These are phyloP conservation scores for Chelonia mydas DNA, from an alignment of 2,797 vertebrate species.

Conservation along the genomic window DNA sequence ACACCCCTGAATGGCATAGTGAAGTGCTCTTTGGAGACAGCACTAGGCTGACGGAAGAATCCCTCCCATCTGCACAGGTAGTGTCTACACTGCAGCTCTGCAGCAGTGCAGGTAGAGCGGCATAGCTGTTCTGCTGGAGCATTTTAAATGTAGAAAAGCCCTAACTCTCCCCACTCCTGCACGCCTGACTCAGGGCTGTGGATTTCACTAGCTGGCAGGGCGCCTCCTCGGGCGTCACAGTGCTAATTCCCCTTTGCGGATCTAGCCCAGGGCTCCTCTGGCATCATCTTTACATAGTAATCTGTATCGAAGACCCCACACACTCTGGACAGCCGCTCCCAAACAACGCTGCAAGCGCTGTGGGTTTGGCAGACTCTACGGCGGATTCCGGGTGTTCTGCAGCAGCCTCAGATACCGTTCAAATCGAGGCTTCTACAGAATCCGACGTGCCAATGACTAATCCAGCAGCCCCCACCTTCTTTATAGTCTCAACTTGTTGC, in stretches of 20 bases:
- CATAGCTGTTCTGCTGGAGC: too few relatives aligned
- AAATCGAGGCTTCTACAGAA: neutral
- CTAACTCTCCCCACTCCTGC: neutral
- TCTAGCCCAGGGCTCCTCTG: neutral
- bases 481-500: neutral
- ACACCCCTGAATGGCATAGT: too few relatives aligned
- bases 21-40: too few relatives aligned
- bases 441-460: neutral
- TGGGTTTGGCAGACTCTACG: too few relatives aligned
- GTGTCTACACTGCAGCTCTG: neutral
- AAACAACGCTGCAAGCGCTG: neutral
- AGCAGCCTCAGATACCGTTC: neutral
- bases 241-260: neutral
- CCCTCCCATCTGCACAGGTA: neutral
- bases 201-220: too few relatives aligned
- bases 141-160: neutral
- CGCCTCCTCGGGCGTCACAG: too few relatives aligned
- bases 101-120: too few relatives aligned
- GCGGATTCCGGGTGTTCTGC: neutral
- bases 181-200: neutral
- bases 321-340: neutral
- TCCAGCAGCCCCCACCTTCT: neutral
- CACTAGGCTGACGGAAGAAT: too few relatives aligned
- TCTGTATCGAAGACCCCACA: neutral
- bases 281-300: neutral